Base-by-base conservation (phyloP, 1,140 invertebrate species). In the Ooceraea biroi region DNA sequence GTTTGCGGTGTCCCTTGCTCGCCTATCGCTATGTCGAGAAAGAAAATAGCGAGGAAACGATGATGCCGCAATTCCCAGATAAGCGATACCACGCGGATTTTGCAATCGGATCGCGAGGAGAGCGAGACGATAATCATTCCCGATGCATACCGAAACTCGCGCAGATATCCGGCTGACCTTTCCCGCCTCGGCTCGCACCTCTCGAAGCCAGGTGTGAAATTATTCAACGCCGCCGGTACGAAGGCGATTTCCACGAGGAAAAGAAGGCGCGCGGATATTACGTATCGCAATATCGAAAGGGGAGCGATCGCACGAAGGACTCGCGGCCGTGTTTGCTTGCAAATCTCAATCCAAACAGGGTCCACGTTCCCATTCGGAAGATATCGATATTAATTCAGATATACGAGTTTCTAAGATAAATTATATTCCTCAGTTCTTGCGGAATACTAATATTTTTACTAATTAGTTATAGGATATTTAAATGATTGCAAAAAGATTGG, bases 231-330 rank as follows among this genome's bases (percentile, higher is more conserved):
- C 25, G 72, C 17, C 72, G 44, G n/a, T 17, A 30, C 61, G 44
- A 22, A 63, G 60, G 48, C 46, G 22, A 78, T 55, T 78, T 78
- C 61, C 48, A 27, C 46, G 30, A 4, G 19, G 48, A 41, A n/a
- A 77, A 66, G 7, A 78, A 68, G 11, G 11, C 11, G 25, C 17
- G 46, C 14, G 41, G 76, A 25, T 30, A 69, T 50, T 50, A 44
- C 73, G 27, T 77, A 77, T 77, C 61, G 74, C 30, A 68, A 68
- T 68, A 77, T 52, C 48, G 74, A 77, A 77, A 78, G 74, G 74
- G 74, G 61, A 78, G 48, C 48, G 72, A 77, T 77, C 8, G 58
- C 22, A 76, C 27, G 57, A 78, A 68, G 74, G 57, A 74, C 72
- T 74, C 57, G 4, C 36, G 27, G n/a, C 44, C 12, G 50, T n/a